Evolutionary conservation across 2,888 invertebrate genomes (phyloP), one percentile per base, ranked within the genome.

Genomic region (Dromius quadrimaculatus): DNA sequence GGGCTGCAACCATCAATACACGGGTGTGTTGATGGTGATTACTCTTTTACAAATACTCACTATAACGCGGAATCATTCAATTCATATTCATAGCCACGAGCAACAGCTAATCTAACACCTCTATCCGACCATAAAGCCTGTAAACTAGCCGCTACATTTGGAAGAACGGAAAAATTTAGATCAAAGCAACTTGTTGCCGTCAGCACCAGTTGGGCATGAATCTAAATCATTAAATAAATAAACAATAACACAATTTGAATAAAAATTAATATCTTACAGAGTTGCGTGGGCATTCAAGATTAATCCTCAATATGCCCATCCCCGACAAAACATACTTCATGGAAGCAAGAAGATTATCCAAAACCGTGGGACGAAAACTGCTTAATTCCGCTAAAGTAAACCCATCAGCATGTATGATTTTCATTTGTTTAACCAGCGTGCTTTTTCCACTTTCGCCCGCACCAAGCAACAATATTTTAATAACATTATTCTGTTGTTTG

Each of bases 361-460:
- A 78, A 19, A 89, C 87, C 2, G 89, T 88, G 0, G 88, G 88
- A 75, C 88, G 83, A 77, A 88, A 89, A 71, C 87, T 87, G 66
- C 85, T 84, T 20, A 89, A 79, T 79, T 89, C 89, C 19, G 87
- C 84, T 64, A 81, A 80, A 2, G 88, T 87, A 77, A 89, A 89
- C 9, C 89, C 89, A 80, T 88, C 87, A 66, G 87, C 87, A 77
- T 89, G 89, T 70, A 89, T 89, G 65, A 89, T 89, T 79, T 89
- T 89, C 88, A 89, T 89, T 81, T 89, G 89, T 77, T 89, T 89
- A 2, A 89, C 89, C 72, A 89, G 78, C 15, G 89, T 89, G 77
- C 88, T 88, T 81, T 89, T 89, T 2, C 89, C 89, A 81, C 88
- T 88, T 78, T 89, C 89, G 6, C 88, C 89, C 72, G 89, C 88